Evolutionary conservation across 2,797 vertebrate genomes (phyloP), one percentile per base, ranked within the genome.

Genomic region (Galago senegalensis): DNA sequence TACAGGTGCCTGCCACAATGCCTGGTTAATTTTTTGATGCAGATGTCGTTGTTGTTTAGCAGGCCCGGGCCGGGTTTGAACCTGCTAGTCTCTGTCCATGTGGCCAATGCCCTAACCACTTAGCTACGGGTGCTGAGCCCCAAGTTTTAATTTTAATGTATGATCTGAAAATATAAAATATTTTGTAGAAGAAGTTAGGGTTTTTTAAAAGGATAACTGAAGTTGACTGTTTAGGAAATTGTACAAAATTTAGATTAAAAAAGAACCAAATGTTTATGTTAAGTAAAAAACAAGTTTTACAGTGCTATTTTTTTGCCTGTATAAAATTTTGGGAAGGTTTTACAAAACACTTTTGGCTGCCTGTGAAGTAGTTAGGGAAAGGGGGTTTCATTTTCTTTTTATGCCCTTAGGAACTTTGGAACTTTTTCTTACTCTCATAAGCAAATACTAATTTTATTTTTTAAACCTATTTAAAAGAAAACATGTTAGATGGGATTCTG

Each of bases 141-240:
- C 89, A 34, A 20, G 69, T 91, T 90, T 94, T 91, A 17, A 81
- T 92, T 95, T 92, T 92, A 72, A 46, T 83, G 7, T 83, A 83
- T 90, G 56, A 83, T 49, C 72, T 69, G 61, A 84, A 70, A 56
- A 49, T 83, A 77, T 75, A 91, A 91, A 89, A 40, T 81, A 12
- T 75, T 91, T 91, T 77, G 46, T 96, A n/a, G 56, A 56, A 56
- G 21, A 63, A 69, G 12, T 27, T 49, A 49, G 49, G 10, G 1
- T 58, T 53, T 46, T 53, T 95, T 86, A 61, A 84, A 92, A n/a
- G 70, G 90, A 88, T 84, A 80, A 89, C 25, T 27, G 72, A 75
- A 93, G 27, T 82, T 67, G 18, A 53, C 60, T 56, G 5, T 92
- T 87, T 76, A 72, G 17, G 20, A 92, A 96, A 79, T 72, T 37